These are phyloP conservation scores for Lemur catta DNA, from an alignment of 2,797 vertebrate genomes.

Conservation along the genomic window DNA sequence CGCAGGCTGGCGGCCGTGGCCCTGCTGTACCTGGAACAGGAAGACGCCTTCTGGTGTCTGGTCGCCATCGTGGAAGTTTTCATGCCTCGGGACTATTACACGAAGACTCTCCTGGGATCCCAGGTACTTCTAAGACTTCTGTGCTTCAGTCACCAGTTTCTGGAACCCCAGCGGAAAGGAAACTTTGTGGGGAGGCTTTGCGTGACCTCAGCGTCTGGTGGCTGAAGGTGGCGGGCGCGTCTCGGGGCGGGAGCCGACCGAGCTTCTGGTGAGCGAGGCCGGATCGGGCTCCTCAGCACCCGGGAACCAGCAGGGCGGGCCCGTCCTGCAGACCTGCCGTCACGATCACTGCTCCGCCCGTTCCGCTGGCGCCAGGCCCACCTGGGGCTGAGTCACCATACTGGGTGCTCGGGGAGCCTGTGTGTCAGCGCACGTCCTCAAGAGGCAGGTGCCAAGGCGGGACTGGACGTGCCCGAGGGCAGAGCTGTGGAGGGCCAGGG, in stretches of 20 bases:
- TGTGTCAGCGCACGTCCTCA: neutral
- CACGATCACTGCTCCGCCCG: accelerated
- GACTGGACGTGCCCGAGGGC: accelerated
- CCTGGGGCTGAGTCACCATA: neutral
- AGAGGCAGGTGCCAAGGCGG: neutral
- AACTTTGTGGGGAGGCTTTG: neutral
- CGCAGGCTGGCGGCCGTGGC: slow-evolving; percentile 94
- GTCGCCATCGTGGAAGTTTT: slow-evolving; percentile 97
- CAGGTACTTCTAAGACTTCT: slow-evolving; percentile 86
- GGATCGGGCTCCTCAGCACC: accelerated
- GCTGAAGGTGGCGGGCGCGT: accelerated
- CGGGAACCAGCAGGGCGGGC: neutral
- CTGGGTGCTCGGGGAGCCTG: too few relatives aligned
- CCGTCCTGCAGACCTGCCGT: neutral
- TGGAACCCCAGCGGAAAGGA: neutral
- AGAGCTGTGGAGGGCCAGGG: too few relatives aligned
- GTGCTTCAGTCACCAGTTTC: neutral
- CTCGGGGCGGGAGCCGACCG: neutral
- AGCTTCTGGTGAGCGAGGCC: neutral
- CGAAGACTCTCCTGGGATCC: slow-evolving; percentile 97
- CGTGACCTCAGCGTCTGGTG: accelerated
- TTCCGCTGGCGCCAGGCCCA: neutral
- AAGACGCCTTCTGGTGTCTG: slow-evolving; percentile 98
- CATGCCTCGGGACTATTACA: slow-evolving; percentile 99
- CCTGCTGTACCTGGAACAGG: slow-evolving; percentile 96